Evolutionary conservation across 1,140 invertebrate genomes (phyloP).

Genomic region (Drosophila lacteicornis): DNA sequence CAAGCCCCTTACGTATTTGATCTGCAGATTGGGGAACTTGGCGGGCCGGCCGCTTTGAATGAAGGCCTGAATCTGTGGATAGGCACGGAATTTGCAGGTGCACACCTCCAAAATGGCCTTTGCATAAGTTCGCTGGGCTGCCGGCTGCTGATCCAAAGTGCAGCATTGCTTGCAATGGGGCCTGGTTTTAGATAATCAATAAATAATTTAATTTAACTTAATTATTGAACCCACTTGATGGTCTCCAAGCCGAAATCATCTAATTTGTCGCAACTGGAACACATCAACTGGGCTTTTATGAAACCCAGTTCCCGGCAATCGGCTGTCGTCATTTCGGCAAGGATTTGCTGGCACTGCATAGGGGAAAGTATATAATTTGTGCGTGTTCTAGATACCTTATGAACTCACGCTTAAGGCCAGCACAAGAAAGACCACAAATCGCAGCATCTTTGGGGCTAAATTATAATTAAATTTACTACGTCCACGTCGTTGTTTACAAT

Average conservation of each 20-base stretch:
- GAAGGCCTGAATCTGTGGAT: constrained; percentile 98
- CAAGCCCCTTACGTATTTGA: constrained; percentile 95
- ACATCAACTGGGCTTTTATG: constrained; percentile 93
- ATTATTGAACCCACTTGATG: constrained; percentile 86
- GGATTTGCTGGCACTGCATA: constrained; percentile 42
- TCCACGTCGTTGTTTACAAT: constrained; percentile 77
- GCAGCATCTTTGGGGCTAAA: constrained; percentile 49
- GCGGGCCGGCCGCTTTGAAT: constrained; percentile 94
- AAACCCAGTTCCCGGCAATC: constrained; percentile 95
- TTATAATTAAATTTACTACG: constrained; percentile 55
- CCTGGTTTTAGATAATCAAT: constrained; percentile 51
- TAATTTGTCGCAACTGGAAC: constrained; percentile 94
- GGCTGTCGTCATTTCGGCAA: constrained; percentile 63
- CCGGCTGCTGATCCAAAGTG: constrained; percentile 88
- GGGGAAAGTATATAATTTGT: background rate
- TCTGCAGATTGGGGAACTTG: constrained; percentile 94
- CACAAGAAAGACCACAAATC: constrained; percentile 29
- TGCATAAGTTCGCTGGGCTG: constrained; percentile 90
- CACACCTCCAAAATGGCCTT: constrained; percentile 96
- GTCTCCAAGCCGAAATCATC: constrained; percentile 90
- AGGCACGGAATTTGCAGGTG: constrained; percentile 97
- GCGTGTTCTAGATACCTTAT: fast-evolving
- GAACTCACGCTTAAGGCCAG: constrained; percentile 46
- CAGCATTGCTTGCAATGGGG: constrained; percentile 92
- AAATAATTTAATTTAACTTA: too few species aligned